phyloP scores from a whole-genome alignment of 1,140 invertebrate species.

The Camponotus floridanus region DNA sequence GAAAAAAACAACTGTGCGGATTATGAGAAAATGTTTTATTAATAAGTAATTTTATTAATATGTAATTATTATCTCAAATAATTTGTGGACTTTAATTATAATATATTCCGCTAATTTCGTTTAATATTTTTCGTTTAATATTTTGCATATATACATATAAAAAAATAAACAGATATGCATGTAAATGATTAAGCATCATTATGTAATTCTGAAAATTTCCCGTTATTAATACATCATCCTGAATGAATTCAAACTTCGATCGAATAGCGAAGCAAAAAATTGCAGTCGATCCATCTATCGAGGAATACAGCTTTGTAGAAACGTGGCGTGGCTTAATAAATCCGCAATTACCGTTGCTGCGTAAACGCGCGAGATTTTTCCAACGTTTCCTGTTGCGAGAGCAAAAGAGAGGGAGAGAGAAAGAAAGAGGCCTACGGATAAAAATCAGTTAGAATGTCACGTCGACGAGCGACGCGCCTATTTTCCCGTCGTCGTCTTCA shows the following conservation, averaged over 20 bases:
- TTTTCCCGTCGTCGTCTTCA: slow-evolving; percentile 58
- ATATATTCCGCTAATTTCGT: neutral
- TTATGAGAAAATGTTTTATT: neutral
- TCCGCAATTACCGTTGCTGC: slow-evolving; percentile 41
- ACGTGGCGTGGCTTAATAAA: neutral
- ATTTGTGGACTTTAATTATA: neutral
- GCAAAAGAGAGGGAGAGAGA: neutral
- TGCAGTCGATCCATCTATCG: neutral
- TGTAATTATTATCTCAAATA: slow-evolving; percentile 8
- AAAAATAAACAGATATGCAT: neutral
- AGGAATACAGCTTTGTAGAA: too few relatives aligned
- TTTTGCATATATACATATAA: neutral
- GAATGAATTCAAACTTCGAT: neutral
- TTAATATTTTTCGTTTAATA: neutral
- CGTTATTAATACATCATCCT: slow-evolving; percentile 19
- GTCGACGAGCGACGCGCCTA: slow-evolving; percentile 40
- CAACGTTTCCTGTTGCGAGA: slow-evolving; percentile 7
- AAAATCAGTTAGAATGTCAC: slow-evolving; percentile 71
- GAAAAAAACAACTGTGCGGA: neutral
- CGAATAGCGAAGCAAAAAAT: neutral
- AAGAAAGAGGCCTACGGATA: neutral
- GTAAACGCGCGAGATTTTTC: slow-evolving; percentile 46
- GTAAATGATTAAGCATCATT: neutral
- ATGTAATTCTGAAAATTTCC: neutral
- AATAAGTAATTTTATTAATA: neutral